phyloP scores from a whole-genome alignment of 1,140 invertebrate genomes.

The Drosophila setifemur region DNA sequence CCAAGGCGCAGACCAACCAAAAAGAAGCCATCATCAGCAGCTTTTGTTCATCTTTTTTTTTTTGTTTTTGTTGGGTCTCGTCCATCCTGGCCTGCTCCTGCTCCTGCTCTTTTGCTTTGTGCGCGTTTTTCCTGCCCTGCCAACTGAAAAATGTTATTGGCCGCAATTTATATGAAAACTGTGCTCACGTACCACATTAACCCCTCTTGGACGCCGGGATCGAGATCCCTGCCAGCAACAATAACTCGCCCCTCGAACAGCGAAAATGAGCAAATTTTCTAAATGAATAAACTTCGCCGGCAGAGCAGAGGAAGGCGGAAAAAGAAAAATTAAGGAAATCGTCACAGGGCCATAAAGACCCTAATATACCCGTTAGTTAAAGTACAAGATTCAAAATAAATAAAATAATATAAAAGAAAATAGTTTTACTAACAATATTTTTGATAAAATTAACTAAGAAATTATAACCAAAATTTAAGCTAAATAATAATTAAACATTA shows the following conservation, averaged over 20 bases:
- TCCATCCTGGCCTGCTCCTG: slow-evolving; percentile 1
- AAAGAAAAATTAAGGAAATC: slow-evolving; percentile 27
- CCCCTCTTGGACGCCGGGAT: slow-evolving; percentile 24
- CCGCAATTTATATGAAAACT: slow-evolving; percentile 80
- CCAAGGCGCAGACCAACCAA: slow-evolving; percentile 37
- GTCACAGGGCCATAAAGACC: slow-evolving; percentile 13
- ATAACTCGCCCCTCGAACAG: slow-evolving; percentile 61
- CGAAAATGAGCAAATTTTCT: slow-evolving; percentile 74
- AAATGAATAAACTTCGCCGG: slow-evolving; percentile 76
- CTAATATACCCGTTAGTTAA: neutral
- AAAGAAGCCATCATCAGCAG: slow-evolving; percentile 77
- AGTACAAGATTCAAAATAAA: too few species aligned
- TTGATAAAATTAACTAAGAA: too few species aligned
- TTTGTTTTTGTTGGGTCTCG: neutral
- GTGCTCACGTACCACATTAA: slow-evolving; percentile 74
- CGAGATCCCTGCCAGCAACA: slow-evolving; percentile 43
- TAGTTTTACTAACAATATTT: too few species aligned
- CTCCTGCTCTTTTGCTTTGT: slow-evolving; percentile 63
- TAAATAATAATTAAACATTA: too few species aligned
- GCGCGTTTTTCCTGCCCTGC: slow-evolving; percentile 70
- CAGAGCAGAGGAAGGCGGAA: slow-evolving; percentile 6
- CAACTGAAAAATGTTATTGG: slow-evolving; percentile 81
- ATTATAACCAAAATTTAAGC: too few species aligned
- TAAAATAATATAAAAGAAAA: too few species aligned
- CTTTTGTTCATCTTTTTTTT: slow-evolving; percentile 72